phyloP scores from a whole-genome alignment of 2,888 invertebrate genomes.

The Dicyrtomina minuta region DNA sequence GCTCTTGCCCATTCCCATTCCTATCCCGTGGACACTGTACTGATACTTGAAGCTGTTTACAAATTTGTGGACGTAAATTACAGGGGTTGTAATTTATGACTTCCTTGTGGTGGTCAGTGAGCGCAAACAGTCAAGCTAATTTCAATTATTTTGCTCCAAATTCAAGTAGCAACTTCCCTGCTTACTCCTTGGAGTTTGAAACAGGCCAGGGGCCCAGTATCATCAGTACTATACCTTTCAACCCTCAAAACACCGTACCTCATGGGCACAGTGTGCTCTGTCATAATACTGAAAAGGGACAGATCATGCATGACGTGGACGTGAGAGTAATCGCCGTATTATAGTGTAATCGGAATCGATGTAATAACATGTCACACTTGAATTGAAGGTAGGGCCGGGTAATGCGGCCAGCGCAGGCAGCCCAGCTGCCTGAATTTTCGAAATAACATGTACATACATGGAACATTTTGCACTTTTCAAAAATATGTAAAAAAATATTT shows the following conservation, averaged over 20 bases:
- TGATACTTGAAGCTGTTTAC: conserved; percentile 10
- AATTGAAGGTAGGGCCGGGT: no score
- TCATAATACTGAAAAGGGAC: not conserved
- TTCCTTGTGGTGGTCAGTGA: conserved; percentile 20
- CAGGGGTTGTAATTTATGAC: conserved; percentile 14
- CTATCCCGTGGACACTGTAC: no score
- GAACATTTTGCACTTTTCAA: no score
- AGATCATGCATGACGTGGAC: conserved; percentile 17
- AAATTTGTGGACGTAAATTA: conserved; percentile 24
- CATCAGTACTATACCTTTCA: no score
- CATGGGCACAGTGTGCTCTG: no score
- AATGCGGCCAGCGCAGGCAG: no score
- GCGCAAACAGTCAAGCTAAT: not conserved
- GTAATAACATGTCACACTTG: not conserved
- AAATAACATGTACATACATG: no score
- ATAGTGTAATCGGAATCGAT: not conserved
- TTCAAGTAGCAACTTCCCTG: conserved; percentile 1
- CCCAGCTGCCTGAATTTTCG: no score
- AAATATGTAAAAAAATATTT: no score
- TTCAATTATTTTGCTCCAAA: no score
- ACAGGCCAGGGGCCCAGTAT: no score
- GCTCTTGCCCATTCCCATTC: no score
- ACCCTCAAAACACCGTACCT: not conserved
- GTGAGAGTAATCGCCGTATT: not conserved
- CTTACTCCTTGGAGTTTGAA: not conserved